Conservation (phyloP, 2,797 vertebrate genomes). For the Vultur gryphus region DNA sequence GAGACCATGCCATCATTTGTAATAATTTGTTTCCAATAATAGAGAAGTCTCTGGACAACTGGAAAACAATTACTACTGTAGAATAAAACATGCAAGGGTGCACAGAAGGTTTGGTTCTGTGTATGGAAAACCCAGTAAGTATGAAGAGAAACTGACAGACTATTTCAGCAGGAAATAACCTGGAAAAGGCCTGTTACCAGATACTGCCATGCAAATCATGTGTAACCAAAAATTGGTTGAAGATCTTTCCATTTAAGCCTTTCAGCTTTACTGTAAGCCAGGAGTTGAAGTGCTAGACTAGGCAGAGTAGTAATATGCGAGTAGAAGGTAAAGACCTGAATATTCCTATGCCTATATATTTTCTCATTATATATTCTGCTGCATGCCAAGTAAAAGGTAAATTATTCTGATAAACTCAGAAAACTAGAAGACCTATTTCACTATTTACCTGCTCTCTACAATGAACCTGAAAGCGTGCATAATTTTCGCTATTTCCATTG, state of each 20-base stretch:
- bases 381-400: not conserved
- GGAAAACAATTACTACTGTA: not conserved
- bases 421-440: not conserved
- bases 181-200: not conserved
- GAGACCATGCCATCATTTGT: not conserved
- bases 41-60: not conserved
- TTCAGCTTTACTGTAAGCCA: not conserved
- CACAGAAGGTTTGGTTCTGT: not conserved
- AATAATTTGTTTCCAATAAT: not conserved
- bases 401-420: not conserved
- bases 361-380: not conserved
- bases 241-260: not conserved
- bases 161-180: not conserved
- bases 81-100: not conserved
- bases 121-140: not conserved
- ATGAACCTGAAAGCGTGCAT: not conserved
- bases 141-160: not conserved
- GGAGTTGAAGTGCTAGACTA: not conserved
- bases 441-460: not conserved
- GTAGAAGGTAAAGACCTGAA: not conserved
- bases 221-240: not conserved
- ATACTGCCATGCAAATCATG: not conserved
- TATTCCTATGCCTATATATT: not conserved
- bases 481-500: not conserved
- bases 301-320: not conserved